phyloP scores from a whole-genome alignment of 2,113 vertebrate genomes.

The Dunckerocampus dactyliophorus region DNA sequence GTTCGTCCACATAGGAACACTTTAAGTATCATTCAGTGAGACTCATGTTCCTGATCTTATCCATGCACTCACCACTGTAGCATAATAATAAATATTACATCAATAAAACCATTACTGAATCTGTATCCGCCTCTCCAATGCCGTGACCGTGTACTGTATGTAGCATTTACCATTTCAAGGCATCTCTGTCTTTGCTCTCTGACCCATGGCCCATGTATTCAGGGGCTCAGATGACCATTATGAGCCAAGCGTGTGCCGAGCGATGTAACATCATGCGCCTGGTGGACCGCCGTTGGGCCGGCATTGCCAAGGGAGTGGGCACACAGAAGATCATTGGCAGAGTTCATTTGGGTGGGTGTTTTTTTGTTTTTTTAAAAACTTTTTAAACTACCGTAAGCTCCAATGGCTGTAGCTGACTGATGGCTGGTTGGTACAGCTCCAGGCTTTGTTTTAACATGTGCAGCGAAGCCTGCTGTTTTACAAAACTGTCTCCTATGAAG shows the following conservation, averaged over 20 bases:
- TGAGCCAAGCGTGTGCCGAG: conserved; percentile 97
- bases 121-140: not conserved
- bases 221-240: conserved; percentile 99
- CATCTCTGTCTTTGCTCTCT: not conserved
- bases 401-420: not conserved
- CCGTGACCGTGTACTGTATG: not conserved
- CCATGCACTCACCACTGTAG: too few species aligned
- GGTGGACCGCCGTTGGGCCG: conserved; percentile 95
- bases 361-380: not conserved
- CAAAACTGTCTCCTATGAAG: too few species aligned
- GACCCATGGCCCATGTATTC: conserved; percentile 12
- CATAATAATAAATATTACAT: not conserved
- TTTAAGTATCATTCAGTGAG: too few species aligned
- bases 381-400: not conserved
- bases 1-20: too few species aligned
- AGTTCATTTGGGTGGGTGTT: conserved; percentile 86
- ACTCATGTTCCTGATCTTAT: too few species aligned
- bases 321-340: conserved; percentile 98
- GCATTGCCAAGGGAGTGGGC: conserved; percentile 95
- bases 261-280: conserved; percentile 98
- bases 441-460: too few species aligned
- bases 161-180: not conserved
- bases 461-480: too few species aligned
- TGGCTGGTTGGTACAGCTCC: too few species aligned
- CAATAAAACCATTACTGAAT: not conserved